Evolutionary conservation across 1,140 invertebrate species (phyloP).

Genomic region (Scylla paramamosain): DNA sequence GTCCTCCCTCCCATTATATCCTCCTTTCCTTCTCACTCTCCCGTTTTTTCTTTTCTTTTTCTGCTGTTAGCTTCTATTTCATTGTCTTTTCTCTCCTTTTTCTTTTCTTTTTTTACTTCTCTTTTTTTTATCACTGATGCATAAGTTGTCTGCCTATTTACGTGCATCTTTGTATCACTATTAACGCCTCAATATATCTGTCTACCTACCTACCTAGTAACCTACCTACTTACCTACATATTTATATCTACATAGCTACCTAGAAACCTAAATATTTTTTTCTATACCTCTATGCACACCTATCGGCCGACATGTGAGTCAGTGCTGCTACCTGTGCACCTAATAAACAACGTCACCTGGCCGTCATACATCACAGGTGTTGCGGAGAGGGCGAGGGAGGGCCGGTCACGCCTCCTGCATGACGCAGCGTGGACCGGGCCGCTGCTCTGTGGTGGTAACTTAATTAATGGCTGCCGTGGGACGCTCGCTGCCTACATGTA

Average conservation of each 20-base stretch:
- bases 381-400: no score
- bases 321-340: background rate
- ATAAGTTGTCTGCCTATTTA: no score
- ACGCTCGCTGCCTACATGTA: no score
- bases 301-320: no score
- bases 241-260: background rate
- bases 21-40: background rate
- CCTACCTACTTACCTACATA: background rate
- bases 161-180: background rate
- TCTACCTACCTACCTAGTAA: background rate
- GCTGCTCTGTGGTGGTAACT: no score
- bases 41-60: background rate
- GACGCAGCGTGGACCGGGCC: no score
- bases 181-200: background rate
- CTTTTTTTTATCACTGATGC: background rate
- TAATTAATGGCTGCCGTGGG: no score
- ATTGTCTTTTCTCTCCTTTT: background rate
- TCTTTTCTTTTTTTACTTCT: background rate
- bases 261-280: background rate
- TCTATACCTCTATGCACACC: no score
- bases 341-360: background rate
- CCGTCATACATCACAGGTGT: no score
- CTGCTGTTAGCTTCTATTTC: background rate
- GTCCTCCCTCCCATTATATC: background rate
- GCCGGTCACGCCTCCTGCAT: background rate